phyloP scores from a whole-genome alignment of 2,113 vertebrate species.

The Okapia johnstoni region DNA sequence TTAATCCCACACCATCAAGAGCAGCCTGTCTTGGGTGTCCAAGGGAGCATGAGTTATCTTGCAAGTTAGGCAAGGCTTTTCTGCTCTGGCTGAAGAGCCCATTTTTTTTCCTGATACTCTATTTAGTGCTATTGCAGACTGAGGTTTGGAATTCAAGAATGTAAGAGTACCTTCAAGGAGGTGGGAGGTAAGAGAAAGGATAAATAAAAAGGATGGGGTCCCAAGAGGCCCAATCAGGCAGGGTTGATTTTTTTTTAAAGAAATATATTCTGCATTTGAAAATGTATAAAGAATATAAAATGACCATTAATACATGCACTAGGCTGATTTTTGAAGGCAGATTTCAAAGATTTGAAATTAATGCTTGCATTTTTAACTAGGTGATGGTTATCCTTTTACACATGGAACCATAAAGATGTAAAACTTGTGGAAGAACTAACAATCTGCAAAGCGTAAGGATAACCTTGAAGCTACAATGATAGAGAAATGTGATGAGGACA shows the following conservation, averaged over 20 bases:
- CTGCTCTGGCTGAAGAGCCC: neutral
- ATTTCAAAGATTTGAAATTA: neutral
- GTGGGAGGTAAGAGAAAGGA: neutral
- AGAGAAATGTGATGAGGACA: neutral
- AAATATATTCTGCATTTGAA: neutral
- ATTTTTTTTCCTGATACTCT: neutral
- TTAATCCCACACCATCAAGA: neutral
- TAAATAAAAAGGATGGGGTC: neutral
- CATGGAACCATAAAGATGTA: neutral
- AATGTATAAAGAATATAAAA: neutral
- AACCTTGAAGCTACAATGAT: neutral
- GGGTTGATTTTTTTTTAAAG: neutral
- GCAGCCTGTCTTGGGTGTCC: neutral
- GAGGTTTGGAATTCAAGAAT: neutral
- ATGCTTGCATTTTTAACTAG: neutral
- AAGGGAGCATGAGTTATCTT: neutral
- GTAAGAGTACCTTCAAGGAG: neutral
- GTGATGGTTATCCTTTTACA: neutral
- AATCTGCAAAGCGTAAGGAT: neutral
- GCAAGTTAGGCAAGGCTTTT: neutral
- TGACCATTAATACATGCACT: neutral
- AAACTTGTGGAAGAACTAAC: neutral
- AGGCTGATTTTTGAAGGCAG: neutral
- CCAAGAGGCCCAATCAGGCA: neutral
- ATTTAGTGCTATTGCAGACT: neutral